Conservation (phyloP, 2,797 vertebrate genomes). For the Coilia nasus region DNA sequence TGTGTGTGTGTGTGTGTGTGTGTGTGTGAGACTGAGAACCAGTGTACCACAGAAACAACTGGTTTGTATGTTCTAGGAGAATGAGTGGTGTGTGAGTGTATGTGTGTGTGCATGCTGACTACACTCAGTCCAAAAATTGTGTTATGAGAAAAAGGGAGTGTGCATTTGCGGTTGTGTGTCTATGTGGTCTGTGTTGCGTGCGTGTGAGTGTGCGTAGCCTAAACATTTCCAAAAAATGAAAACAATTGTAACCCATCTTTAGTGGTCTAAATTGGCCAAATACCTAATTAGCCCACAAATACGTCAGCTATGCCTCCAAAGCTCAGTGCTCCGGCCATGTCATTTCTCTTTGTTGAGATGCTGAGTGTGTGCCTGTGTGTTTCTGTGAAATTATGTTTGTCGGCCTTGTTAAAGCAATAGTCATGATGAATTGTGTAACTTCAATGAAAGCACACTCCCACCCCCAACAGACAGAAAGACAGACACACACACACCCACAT, state of each 20-base stretch:
- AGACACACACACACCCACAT: slow-evolving; percentile 5
- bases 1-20: no score
- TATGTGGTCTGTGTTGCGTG: neutral
- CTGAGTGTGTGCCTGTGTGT: neutral
- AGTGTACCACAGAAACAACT: neutral
- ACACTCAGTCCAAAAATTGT: no score
- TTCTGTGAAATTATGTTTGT: neutral
- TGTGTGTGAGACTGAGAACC: no score
- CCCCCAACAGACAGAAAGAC: slow-evolving; percentile 25
- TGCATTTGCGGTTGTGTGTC: neutral
- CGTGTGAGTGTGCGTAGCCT: neutral
- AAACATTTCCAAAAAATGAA: neutral
- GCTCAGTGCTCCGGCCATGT: neutral
- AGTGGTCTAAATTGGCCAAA: neutral
- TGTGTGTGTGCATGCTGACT: slow-evolving; percentile 32
- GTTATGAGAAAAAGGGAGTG: neutral
- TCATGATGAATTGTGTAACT: neutral
- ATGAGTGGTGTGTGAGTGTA: slow-evolving; percentile 36
- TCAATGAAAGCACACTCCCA: neutral
- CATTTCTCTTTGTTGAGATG: neutral
- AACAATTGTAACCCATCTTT: neutral
- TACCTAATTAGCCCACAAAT: neutral
- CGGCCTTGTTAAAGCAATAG: no score
- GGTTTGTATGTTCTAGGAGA: neutral
- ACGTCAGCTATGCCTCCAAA: neutral